Evolutionary conservation across 2,888 invertebrate genomes (phyloP).

Genomic region (Platerodrilus igneus): DNA sequence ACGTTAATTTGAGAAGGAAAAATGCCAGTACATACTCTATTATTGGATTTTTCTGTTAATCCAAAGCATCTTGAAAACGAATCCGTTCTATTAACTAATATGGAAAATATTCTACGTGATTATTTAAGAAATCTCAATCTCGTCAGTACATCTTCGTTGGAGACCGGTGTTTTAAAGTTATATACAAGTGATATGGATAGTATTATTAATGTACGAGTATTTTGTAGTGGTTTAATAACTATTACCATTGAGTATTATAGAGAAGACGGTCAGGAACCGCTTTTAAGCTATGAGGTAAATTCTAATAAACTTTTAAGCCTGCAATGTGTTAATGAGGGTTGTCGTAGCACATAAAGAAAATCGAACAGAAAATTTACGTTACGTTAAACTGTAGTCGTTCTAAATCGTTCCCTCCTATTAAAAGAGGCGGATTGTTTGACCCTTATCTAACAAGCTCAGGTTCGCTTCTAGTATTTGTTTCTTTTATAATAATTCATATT

Average conservation of each 20-base stretch:
- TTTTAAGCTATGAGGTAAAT: conserved; percentile 72
- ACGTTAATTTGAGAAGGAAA: no score
- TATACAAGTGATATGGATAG: conserved; percentile 67
- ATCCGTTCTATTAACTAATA: conserved; percentile 60
- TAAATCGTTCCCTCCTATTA: conserved; percentile 77
- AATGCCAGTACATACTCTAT: conserved; percentile 76
- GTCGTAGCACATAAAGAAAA: conserved; percentile 66
- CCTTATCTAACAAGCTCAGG: conserved; percentile 86
- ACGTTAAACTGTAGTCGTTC: conserved; percentile 69
- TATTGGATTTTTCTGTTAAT: conserved; percentile 76
- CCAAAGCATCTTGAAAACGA: conserved; percentile 63
- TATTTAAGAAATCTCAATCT: conserved; percentile 68
- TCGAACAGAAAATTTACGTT: conserved; percentile 71
- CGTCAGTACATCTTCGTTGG: conserved; percentile 61
- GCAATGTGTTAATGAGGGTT: conserved; percentile 29
- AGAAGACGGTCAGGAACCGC: conserved; percentile 66
- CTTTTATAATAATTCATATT: conserved; percentile 9
- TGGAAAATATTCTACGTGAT: conserved; percentile 66
- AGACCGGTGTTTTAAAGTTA: conserved; percentile 66
- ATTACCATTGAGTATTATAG: conserved; percentile 80
- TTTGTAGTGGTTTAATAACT: conserved; percentile 70
- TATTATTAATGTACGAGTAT: conserved; percentile 67
- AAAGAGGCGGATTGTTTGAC: conserved; percentile 76
- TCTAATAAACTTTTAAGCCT: conserved; percentile 2
- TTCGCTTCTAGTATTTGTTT: conserved; percentile 49